Evolutionary conservation across 2,113 vertebrate species (phyloP).

Genomic region (Genyomyrus donnyi): DNA sequence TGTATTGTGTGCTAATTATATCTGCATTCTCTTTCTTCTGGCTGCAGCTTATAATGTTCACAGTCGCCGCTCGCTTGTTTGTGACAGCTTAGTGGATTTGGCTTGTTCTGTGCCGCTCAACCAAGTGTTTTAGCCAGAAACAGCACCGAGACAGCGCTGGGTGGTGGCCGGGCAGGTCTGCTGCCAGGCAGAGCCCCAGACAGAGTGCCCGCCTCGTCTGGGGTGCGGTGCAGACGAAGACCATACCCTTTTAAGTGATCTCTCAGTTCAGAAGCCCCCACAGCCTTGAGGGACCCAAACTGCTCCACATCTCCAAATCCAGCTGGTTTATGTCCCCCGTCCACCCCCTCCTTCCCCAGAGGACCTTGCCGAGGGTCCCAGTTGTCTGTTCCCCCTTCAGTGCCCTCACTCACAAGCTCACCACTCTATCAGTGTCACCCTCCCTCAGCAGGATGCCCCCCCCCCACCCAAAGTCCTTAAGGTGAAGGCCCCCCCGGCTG

Average conservation of each 20-base stretch:
- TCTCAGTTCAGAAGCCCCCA: neutral
- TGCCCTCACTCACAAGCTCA: neutral
- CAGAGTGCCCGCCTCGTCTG: neutral
- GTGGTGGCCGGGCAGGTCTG: neutral
- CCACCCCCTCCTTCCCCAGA: neutral
- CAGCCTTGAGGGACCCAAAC: neutral
- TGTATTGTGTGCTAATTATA: conserved; percentile 9
- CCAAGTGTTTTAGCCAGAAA: neutral
- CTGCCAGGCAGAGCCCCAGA: neutral
- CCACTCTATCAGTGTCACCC: neutral
- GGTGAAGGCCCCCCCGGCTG: neutral
- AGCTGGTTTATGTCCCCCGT: neutral
- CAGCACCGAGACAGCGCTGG: neutral
- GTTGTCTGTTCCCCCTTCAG: neutral
- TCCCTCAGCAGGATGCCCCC: neutral
- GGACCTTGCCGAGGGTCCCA: neutral
- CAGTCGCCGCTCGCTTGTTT: neutral
- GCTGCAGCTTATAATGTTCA: neutral
- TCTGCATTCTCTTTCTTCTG: neutral
- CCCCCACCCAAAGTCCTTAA: neutral
- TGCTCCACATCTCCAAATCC: neutral
- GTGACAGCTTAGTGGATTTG: neutral
- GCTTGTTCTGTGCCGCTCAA: neutral
- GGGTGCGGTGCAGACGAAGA: neutral
- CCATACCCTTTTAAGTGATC: neutral